A percentile compares a stretch with the other conserved stretches of the same genome.
Conservation (phyloP, 2,888 invertebrate species). For the Torymus tubicola region DNA sequence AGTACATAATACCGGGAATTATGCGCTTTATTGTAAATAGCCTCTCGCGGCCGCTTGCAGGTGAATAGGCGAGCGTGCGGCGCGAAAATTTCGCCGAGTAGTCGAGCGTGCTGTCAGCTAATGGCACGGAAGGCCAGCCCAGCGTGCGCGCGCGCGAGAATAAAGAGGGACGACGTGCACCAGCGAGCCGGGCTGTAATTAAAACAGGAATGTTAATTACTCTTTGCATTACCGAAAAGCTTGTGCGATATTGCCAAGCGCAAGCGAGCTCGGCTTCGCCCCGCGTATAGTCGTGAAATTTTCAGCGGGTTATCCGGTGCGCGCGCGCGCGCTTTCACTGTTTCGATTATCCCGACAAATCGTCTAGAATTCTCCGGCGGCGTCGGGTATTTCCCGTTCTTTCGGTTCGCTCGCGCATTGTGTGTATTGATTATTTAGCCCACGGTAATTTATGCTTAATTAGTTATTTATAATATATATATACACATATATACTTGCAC, state of each 20-base stretch:
- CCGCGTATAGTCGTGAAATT: constrained; percentile 14
- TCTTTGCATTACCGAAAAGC: constrained; percentile 74
- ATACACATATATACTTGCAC: too few species aligned
- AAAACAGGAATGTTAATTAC: constrained; percentile 76
- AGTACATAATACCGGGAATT: constrained; percentile 36
- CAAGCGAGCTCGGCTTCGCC: background rate
- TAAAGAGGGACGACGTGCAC: constrained; percentile 62
- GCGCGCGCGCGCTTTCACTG: background rate
- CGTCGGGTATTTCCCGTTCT: too few species aligned
- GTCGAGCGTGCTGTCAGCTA: constrained; percentile 61
- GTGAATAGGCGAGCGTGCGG: constrained; percentile 20
- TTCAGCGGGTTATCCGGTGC: constrained; percentile 11
- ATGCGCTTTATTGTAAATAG: constrained; percentile 33
- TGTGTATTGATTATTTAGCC: too few species aligned
- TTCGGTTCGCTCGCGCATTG: background rate
- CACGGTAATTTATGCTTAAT: too few species aligned
- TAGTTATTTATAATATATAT: too few species aligned
- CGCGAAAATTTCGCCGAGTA: constrained; percentile 17
- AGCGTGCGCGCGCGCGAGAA: constrained; percentile 63
- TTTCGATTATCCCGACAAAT: constrained; percentile 18
- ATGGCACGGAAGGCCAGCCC: constrained; percentile 65
- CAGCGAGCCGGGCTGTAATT: constrained; percentile 69
- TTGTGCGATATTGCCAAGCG: constrained; percentile 35
- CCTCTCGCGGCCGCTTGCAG: background rate
- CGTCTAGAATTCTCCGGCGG: background rate